These are phyloP conservation scores for Cephus rjabovi DNA, from an alignment of 2,888 invertebrate genomes.

Conservation along the genomic window DNA sequence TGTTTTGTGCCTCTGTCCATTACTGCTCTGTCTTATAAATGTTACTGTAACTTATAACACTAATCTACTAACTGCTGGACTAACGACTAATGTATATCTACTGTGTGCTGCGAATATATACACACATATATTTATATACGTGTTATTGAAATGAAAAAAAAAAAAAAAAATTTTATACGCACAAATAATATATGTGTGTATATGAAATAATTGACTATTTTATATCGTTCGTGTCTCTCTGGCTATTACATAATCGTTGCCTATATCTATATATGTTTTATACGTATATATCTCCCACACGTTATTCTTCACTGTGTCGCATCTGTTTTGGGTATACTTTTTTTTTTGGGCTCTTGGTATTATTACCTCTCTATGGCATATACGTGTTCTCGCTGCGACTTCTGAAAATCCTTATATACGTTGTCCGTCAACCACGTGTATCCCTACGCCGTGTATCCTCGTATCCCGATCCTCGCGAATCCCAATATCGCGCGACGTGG, in stretches of 20 bases:
- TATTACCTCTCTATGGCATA: background rate
- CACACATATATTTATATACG: background rate
- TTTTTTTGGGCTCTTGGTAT: background rate
- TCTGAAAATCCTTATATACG: background rate
- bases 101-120: constrained; percentile 20
- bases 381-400: background rate
- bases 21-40: constrained; percentile 58
- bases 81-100: constrained; percentile 28
- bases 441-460: constrained; percentile 40
- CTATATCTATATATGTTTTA: constrained; percentile 7
- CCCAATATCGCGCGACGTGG: constrained; percentile 35
- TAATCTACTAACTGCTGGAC: constrained; percentile 48
- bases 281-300: background rate
- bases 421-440: background rate
- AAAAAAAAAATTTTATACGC: background rate
- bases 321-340: constrained; percentile 18
- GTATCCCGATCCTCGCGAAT: constrained; percentile 23
- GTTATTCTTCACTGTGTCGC: constrained; percentile 28
- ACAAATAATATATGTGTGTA: constrained; percentile 15
- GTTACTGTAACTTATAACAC: constrained; percentile 33
- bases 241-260: background rate
- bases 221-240: background rate
- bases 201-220: constrained; percentile 13
- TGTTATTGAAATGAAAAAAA: background rate
- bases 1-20: constrained; percentile 66